phyloP scores from a whole-genome alignment of 1,140 invertebrate species.

The Glossosoma conforme region DNA sequence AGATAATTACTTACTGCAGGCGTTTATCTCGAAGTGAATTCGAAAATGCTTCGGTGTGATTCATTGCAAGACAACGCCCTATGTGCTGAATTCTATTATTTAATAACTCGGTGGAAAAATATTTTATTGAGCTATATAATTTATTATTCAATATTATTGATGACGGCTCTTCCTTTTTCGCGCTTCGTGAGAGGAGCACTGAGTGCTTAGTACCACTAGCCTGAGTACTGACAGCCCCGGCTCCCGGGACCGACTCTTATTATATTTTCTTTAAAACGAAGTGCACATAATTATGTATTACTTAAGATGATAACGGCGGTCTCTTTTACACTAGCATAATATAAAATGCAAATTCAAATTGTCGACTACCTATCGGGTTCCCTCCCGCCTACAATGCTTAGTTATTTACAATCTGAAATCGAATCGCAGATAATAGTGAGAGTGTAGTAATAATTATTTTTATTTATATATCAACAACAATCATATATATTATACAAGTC shows the following conservation, averaged over 20 bases:
- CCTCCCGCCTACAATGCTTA: slow-evolving; percentile 14
- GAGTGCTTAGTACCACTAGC: too few relatives aligned
- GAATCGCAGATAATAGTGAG: slow-evolving; percentile 17
- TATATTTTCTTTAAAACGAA: background rate
- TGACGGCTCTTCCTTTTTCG: too few relatives aligned
- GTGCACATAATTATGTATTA: background rate
- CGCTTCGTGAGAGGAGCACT: too few relatives aligned
- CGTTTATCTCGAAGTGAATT: slow-evolving; percentile 8
- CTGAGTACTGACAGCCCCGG: too few relatives aligned
- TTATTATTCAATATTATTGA: too few relatives aligned
- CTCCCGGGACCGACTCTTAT: background rate
- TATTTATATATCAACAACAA: slow-evolving; percentile 32
- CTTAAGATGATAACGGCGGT: too few relatives aligned
- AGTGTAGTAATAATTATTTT: slow-evolving; percentile 14
- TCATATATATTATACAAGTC: slow-evolving; percentile 28
- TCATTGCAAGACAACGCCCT: slow-evolving; percentile 19
- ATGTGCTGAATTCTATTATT: slow-evolving; percentile 25
- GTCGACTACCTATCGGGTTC: slow-evolving; percentile 18
- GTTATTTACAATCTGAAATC: slow-evolving; percentile 18
- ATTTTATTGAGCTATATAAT: slow-evolving; percentile 24
- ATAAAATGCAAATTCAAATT: slow-evolving; percentile 17
- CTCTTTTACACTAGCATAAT: too few relatives aligned
- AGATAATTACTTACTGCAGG: slow-evolving; percentile 10
- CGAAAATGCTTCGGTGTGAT: slow-evolving; percentile 10
- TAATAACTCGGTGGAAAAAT: slow-evolving; percentile 28